Conservation (phyloP, 1,140 invertebrate genomes). For the Eulimnadia texana region DNA sequence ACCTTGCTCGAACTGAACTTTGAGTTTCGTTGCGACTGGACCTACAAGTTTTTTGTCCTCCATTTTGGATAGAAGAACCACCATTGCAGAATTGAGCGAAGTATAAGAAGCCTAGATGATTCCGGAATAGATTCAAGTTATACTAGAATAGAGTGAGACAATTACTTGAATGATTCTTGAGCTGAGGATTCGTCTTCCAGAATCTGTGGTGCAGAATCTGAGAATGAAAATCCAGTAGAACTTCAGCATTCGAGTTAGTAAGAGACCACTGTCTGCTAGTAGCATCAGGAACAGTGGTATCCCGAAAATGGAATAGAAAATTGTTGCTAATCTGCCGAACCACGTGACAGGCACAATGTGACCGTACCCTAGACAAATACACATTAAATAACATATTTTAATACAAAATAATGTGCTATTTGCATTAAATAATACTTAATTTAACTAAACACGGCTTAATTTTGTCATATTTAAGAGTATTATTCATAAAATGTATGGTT, state of each 20-base stretch:
- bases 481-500: too few species aligned
- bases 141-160: neutral
- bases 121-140: neutral
- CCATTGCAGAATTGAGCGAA: neutral
- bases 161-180: slow-evolving; percentile 56
- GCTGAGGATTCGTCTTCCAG: slow-evolving; percentile 56
- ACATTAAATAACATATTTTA: too few species aligned
- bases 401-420: too few species aligned
- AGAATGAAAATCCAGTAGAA: slow-evolving; percentile 83
- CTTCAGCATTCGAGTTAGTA: slow-evolving; percentile 80
- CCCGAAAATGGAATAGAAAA: slow-evolving; percentile 85
- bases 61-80: neutral
- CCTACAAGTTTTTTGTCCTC: neutral
- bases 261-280: slow-evolving; percentile 80
- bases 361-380: slow-evolving; percentile 65
- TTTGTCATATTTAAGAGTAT: too few species aligned
- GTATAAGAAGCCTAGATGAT: neutral
- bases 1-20: neutral
- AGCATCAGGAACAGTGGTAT: slow-evolving; percentile 86
- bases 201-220: slow-evolving; percentile 69
- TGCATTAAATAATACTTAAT: too few species aligned
- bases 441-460: too few species aligned
- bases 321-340: slow-evolving; percentile 68
- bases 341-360: slow-evolving; percentile 77
- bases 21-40: neutral